Evolutionary conservation across 2,888 invertebrate species (phyloP).

Genomic region (Scaptodrosophila latifasciaeformis): DNA sequence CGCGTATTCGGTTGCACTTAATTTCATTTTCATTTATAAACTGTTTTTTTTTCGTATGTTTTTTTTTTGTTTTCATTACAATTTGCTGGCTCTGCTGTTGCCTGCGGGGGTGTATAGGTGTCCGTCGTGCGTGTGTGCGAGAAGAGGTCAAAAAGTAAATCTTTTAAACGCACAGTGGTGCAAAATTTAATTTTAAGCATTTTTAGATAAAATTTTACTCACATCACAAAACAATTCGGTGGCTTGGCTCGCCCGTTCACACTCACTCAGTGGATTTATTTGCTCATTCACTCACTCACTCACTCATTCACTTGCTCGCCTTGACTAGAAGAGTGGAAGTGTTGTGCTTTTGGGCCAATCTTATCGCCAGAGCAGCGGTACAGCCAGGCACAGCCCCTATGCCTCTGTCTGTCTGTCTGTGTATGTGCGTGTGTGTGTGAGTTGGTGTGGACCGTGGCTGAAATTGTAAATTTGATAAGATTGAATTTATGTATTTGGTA

Average conservation of each 20-base stretch:
- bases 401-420: not conserved
- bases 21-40: conserved; percentile 23
- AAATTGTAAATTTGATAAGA: not conserved
- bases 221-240: conserved; percentile 18
- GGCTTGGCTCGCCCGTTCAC: too few relatives aligned
- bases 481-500: too few relatives aligned
- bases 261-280: too few relatives aligned
- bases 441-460: not conserved
- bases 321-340: not conserved
- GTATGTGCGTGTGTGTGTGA: not conserved
- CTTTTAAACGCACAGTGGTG: not conserved
- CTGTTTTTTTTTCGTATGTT: conserved; percentile 4
- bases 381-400: conserved; percentile 1
- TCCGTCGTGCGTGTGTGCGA: too few relatives aligned
- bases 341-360: conserved; percentile 18
- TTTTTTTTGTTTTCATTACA: not conserved
- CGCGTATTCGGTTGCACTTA: conserved; percentile 4
- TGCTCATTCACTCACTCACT: too few relatives aligned
- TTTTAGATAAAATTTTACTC: not conserved
- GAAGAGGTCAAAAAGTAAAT: not conserved
- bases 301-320: too few relatives aligned
- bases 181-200: not conserved
- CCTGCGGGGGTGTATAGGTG: not conserved
- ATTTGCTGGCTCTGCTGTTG: not conserved
- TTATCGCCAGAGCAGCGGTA: conserved; percentile 22